Evolutionary conservation across 2,888 invertebrate genomes (phyloP).

Genomic region (Eupithecia subfuscata): DNA sequence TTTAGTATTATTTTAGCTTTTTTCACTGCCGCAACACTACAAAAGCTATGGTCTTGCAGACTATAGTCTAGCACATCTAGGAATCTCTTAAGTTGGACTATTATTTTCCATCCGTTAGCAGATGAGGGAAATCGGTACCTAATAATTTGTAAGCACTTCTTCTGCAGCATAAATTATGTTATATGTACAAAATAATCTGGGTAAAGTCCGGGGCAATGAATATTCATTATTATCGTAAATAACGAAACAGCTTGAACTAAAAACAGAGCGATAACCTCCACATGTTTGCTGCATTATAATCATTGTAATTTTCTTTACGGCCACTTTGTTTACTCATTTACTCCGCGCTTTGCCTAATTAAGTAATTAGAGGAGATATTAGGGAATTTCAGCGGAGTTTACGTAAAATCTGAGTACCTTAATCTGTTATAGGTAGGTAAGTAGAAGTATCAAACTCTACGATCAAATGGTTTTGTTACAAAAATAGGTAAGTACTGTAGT

Average conservation of each 20-base stretch:
- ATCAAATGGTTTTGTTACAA: neutral
- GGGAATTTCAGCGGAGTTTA: neutral
- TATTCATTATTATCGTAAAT: constrained; percentile 7
- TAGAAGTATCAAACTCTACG: too few relatives aligned
- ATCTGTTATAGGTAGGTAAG: neutral
- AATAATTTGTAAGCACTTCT: neutral
- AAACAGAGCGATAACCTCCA: neutral
- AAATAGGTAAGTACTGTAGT: neutral
- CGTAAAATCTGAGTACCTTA: neutral
- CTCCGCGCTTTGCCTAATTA: constrained; percentile 3
- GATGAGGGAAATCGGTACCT: neutral
- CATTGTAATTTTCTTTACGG: constrained; percentile 4
- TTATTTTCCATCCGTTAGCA: neutral
- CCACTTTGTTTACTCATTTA: constrained; percentile 11
- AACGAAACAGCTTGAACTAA: constrained; percentile 6
- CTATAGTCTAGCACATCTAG: neutral
- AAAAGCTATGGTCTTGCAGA: too few relatives aligned
- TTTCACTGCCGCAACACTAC: too few relatives aligned
- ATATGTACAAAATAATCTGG: neutral
- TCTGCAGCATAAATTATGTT: neutral
- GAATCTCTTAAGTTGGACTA: neutral
- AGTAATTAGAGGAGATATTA: constrained; percentile 7
- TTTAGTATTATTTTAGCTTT: too few relatives aligned
- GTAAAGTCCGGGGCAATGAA: neutral
- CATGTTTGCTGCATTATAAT: constrained; percentile 5